Percentiles rank a stretch among this genome's conserved stretches.
Conservation (phyloP, 2,797 vertebrate species). For the Macropus fuliginosus region DNA sequence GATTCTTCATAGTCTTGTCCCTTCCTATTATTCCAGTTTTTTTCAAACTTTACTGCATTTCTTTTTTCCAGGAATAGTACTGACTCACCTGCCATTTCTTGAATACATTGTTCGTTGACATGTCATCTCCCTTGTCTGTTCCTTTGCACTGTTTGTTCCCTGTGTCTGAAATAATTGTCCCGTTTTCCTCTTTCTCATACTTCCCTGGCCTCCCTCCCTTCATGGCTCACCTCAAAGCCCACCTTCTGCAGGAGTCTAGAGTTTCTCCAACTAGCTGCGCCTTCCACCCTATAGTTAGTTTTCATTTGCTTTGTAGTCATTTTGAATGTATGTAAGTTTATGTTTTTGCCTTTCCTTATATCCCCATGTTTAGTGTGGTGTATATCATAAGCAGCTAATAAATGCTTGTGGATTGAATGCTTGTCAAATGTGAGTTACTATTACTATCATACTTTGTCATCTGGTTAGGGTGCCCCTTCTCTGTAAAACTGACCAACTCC, state of each 20-base stretch:
- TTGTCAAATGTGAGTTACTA: not conserved
- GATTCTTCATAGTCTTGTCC: not conserved
- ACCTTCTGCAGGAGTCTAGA: not conserved
- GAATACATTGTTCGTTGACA: not conserved
- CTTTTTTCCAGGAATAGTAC: not conserved
- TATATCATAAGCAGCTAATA: not conserved
- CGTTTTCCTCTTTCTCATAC: not conserved
- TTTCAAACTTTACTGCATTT: not conserved
- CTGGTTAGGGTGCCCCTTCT: not conserved
- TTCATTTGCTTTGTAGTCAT: not conserved
- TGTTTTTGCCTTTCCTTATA: not conserved
- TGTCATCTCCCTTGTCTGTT: not conserved
- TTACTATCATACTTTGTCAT: not conserved
- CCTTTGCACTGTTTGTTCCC: not conserved
- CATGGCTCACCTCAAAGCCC: not conserved
- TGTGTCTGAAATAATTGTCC: not conserved
- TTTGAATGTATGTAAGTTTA: not conserved
- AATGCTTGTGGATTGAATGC: not conserved
- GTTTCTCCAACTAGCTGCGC: not conserved
- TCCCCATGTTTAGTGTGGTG: not conserved
- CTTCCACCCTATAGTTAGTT: not conserved
- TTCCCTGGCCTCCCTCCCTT: not conserved
- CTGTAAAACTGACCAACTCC: not conserved
- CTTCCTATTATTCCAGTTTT: not conserved
- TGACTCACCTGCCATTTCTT: not conserved